These are phyloP conservation scores for Halcyon badia DNA, from an alignment of 2,797 vertebrate genomes.

Conservation along the genomic window DNA sequence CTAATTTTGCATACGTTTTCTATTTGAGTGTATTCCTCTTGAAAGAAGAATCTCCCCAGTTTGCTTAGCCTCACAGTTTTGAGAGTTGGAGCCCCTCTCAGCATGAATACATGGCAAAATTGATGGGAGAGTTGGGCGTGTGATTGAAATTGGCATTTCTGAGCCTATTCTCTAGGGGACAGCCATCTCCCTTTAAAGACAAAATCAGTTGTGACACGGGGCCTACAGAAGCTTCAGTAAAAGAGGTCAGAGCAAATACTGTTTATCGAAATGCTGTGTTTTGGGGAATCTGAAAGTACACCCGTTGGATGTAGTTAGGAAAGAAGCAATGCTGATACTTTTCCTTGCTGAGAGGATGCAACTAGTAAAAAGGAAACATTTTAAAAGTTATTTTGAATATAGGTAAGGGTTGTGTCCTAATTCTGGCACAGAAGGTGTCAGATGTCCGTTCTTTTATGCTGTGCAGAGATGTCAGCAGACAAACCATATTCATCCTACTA, in stretches of 20 bases:
- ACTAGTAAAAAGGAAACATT: not conserved
- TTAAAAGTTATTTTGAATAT: not conserved
- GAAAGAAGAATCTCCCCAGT: not conserved
- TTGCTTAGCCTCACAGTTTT: not conserved
- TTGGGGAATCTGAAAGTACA: not conserved
- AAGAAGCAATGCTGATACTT: not conserved
- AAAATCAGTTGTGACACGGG: not conserved
- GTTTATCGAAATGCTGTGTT: not conserved
- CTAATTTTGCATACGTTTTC: not conserved
- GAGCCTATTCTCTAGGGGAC: not conserved
- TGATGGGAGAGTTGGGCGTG: not conserved
- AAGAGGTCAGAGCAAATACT: not conserved
- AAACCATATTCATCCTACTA: not conserved
- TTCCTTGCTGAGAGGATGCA: not conserved
- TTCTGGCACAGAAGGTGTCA: not conserved
- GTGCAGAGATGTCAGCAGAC: not conserved
- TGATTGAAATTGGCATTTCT: constrained; percentile 2
- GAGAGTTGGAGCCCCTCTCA: not conserved
- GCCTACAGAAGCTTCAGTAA: not conserved
- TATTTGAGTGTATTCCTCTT: not conserved
- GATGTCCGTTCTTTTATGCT: not conserved
- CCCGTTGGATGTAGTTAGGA: not conserved
- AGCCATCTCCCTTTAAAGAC: not conserved
- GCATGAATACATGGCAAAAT: not conserved
- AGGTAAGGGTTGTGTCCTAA: not conserved